Evolutionary conservation across 2,797 vertebrate genomes (phyloP), one percentile per base, ranked within the genome.

Genomic region (Amazona ochrocephala): DNA sequence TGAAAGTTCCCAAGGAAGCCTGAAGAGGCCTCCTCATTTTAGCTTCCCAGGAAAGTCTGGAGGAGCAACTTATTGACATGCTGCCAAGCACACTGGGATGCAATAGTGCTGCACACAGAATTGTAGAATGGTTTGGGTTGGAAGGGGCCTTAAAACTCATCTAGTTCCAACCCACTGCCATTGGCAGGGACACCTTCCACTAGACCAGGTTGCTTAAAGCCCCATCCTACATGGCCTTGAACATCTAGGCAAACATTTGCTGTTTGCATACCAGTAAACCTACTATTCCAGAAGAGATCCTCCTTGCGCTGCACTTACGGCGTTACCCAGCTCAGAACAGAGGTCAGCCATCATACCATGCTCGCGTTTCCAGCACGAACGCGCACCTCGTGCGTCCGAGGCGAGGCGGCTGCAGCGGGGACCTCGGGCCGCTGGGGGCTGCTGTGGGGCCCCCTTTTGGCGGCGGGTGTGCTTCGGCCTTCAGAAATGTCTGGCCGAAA

Each of bases 291-390:
- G 32, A 53, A 47, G 67, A 42, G 21, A 13, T 29, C 10, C 27
- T 66, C 48, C 51, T 47, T 4, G 4, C 5, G 4, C 61, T 30
- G 15, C 68, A 11, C 27, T 10, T 30, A 37, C 11, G 6, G 20
- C 14, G 3, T 34, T 14, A 4, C n/a, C 50, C 78, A 41, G 6
- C 1, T 5, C 42, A 30, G 30, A 60, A 11, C 32, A 8, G 27
- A n/a, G 21, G 16, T 18, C 9, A 8, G 6, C 24, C 14, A 54
- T 3, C 62, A 1, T 0, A 10, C 13, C 5, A 2, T 13, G 0
- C 10, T 39, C n/a, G 17, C 13, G 4, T 18, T 66, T 39, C 11
- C 11, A 54, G 32, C 65, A 53, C 13, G 2, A 76, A 2, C 11
- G 16, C 27, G 2, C 41, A 2, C 0, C 11, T n/a, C 27, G 2